Conservation (phyloP, 1,140 invertebrate species). For the Hypothenemus hampei region DNA sequence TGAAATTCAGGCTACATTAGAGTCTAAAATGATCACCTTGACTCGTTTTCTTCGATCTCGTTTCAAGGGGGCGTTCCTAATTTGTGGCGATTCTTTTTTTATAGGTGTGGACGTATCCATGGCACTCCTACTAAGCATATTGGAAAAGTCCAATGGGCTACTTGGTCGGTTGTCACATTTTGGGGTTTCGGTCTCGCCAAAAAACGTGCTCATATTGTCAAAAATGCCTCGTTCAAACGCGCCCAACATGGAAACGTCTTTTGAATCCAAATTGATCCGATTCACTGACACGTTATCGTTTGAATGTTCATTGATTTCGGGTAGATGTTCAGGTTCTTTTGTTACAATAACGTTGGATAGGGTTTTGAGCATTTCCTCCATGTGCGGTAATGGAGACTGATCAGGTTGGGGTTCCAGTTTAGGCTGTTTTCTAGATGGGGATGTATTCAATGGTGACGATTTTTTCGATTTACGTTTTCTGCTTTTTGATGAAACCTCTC, state of each 20-base stretch:
- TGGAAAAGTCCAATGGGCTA: not conserved
- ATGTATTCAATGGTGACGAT: not conserved
- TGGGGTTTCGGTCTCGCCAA: not conserved
- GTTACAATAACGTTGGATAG: not conserved
- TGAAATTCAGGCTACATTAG: no score
- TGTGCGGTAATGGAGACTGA: constrained; percentile 5
- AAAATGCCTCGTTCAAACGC: not conserved
- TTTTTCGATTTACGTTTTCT: not conserved
- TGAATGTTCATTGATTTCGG: not conserved
- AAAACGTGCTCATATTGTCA: constrained; percentile 1
- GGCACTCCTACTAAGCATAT: constrained; percentile 1
- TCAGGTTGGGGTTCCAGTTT: no score
- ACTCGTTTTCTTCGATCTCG: not conserved
- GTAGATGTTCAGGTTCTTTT: not conserved
- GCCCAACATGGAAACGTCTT: constrained; percentile 4
- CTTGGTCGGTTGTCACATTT: not conserved
- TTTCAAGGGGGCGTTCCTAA: not conserved
- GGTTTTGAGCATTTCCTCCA: constrained; percentile 3
- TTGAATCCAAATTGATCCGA: constrained; percentile 4
- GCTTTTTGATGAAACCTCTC: not conserved
- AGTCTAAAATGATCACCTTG: no score
- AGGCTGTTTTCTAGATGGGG: no score
- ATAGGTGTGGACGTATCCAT: constrained; percentile 2
- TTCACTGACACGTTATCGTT: not conserved
- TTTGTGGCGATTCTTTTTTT: no score